A percentile compares a stretch with the other conserved stretches of the same genome.
Evolutionary conservation across 2,888 invertebrate genomes (phyloP).

Genomic region (Mimachlamys varia): DNA sequence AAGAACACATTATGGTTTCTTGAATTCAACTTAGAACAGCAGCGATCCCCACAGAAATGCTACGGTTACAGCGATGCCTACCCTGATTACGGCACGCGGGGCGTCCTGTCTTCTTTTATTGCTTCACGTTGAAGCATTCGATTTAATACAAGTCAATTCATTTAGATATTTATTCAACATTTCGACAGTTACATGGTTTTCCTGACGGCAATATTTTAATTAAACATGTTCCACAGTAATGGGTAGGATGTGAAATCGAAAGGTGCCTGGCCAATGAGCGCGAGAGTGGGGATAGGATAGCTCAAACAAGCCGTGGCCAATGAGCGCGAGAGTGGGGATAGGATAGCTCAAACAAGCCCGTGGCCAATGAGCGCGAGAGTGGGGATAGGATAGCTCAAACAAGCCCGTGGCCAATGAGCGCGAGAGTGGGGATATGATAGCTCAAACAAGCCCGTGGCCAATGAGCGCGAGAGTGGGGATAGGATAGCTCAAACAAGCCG

Average conservation of each 20-base stretch:
- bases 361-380: background rate
- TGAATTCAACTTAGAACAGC: background rate
- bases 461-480: background rate
- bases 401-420: background rate
- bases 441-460: too few relatives aligned
- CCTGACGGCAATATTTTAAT: conserved; percentile 13
- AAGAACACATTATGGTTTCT: background rate
- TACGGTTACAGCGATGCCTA: background rate
- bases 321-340: background rate
- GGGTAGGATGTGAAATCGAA: background rate
- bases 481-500: background rate
- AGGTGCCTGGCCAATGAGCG: background rate
- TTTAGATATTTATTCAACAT: conserved; percentile 22
- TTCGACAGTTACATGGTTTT: conserved; percentile 22
- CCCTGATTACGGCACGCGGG: background rate
- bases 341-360: too few relatives aligned
- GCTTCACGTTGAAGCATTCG: background rate
- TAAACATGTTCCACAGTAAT: background rate
- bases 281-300: background rate
- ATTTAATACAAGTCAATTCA: conserved; percentile 31
- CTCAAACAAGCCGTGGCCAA: background rate
- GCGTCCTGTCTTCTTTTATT: background rate
- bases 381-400: background rate
- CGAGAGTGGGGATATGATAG: background rate
- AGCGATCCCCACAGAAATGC: background rate